Evolutionary conservation across 2,888 invertebrate species (phyloP), one percentile per base, ranked within the genome.

Genomic region (Cryptocheilus praepositus): DNA sequence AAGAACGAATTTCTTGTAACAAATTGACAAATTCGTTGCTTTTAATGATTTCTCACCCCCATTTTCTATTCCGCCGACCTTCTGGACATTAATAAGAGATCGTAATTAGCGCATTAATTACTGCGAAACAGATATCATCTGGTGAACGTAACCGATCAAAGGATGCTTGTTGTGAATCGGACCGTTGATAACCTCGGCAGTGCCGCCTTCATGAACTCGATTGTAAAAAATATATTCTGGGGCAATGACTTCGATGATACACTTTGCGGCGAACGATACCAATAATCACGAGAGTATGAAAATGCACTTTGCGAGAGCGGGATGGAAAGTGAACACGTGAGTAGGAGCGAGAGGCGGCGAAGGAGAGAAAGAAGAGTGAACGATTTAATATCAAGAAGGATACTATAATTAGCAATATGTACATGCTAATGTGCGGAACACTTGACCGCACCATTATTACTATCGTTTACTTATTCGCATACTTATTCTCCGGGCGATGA

Each of bases 51-150:
- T 8, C 2, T 5, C 49, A 49, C 49, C 18, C 49, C 49, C 18
- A 1, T 16, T 7, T 49, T 8, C 69, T 44, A 43, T 56, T 16
- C n/a, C 25, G 18, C 16, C 36, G 28, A 55, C 28, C 54, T 22
- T 46, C 15, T 13, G 53, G 61, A 54, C 25, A n/a, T 19, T 8
- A 52, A 22, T 15, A 70, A 57, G 22, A 61, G 28, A 61, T 70
- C 19, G 49, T 53, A 76, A 70, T 70, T 67, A 64, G 62, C 63
- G 66, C 66, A 15, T 76, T 73, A 73, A 72, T 72, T 67, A 65
- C 16, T 52, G 60, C 16, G 44, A 63, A 73, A 65, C 46, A 56
- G 61, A 70, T 64, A 64, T 61, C 56, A 62, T 70, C 63, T 44
- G 53, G 44, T 51, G 60, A 59, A 66, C 53, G 58, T 66, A 66